These are phyloP conservation scores for Triplophysa dalaica DNA, from an alignment of 2,113 vertebrate genomes.

Conservation along the genomic window DNA sequence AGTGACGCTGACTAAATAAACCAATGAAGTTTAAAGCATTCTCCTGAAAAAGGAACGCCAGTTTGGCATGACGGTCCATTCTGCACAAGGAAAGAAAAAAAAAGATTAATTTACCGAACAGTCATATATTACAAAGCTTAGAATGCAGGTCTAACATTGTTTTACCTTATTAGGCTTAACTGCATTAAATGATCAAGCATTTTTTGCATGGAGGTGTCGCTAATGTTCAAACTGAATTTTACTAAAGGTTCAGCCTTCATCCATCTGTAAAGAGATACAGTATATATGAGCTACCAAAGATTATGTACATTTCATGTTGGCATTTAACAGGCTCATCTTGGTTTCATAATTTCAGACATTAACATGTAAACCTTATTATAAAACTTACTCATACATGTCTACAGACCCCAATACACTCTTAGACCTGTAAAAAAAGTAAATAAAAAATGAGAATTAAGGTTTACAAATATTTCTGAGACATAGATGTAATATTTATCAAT, in stretches of 20 bases:
- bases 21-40: constrained; percentile 42
- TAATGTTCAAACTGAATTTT: constrained; percentile 46
- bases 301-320: neutral
- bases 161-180: constrained; percentile 54
- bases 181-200: constrained; percentile 48
- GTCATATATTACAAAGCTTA: neutral
- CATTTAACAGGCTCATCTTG: neutral
- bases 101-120: neutral
- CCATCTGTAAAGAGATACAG: constrained; percentile 26
- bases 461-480: neutral
- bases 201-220: constrained; percentile 48
- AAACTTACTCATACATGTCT: constrained; percentile 28
- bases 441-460: neutral
- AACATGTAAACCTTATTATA: neutral
- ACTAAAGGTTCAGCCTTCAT: neutral
- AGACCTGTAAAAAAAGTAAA: constrained; percentile 29
- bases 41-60: constrained; percentile 47
- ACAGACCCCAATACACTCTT: constrained; percentile 18
- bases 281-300: neutral
- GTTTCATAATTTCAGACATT: neutral
- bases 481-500: neutral
- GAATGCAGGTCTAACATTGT: neutral
- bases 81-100: constrained; percentile 27
- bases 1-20: constrained; percentile 35
- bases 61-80: constrained; percentile 45